phyloP scores from a whole-genome alignment of 2,113 vertebrate genomes.

The Isichthys henryi region DNA sequence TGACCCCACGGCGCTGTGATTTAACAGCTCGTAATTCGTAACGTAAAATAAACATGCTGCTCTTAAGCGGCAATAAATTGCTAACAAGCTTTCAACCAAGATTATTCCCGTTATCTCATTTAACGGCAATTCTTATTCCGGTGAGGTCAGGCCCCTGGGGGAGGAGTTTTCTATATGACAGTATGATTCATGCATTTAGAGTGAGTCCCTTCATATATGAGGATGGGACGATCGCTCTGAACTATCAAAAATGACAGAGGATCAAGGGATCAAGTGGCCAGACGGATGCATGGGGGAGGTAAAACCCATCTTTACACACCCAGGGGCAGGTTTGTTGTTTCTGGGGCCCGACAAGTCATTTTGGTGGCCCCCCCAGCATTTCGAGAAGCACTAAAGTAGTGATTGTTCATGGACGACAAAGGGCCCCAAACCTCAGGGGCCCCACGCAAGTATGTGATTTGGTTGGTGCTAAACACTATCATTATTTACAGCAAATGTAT shows the following conservation, averaged over 20 bases:
- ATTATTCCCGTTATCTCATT: conserved; percentile 12
- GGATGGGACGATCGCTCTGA: background rate
- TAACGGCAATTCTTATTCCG: background rate
- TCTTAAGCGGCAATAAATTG: conserved; percentile 30
- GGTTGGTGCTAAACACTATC: background rate
- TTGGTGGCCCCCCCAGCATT: background rate
- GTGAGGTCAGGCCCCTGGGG: background rate
- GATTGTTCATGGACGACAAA: background rate
- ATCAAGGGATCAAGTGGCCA: background rate
- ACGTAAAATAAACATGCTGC: conserved; percentile 35
- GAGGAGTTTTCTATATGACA: background rate
- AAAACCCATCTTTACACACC: background rate
- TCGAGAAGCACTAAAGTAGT: background rate
- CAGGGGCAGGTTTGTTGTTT: background rate
- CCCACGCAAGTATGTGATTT: background rate
- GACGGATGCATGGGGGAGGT: background rate
- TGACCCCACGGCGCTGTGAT: background rate
- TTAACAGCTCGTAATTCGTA: conserved; percentile 26
- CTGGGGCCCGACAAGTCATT: background rate
- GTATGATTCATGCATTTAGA: background rate
- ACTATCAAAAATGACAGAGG: background rate
- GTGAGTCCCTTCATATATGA: background rate
- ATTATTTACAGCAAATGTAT: background rate
- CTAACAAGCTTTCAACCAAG: conserved; percentile 24
- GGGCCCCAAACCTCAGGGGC: background rate